A percentile compares a stretch with the other conserved stretches of the same genome.
Evolutionary conservation across 2,797 vertebrate species (phyloP).

Genomic region (Bothrops alternatus): DNA sequence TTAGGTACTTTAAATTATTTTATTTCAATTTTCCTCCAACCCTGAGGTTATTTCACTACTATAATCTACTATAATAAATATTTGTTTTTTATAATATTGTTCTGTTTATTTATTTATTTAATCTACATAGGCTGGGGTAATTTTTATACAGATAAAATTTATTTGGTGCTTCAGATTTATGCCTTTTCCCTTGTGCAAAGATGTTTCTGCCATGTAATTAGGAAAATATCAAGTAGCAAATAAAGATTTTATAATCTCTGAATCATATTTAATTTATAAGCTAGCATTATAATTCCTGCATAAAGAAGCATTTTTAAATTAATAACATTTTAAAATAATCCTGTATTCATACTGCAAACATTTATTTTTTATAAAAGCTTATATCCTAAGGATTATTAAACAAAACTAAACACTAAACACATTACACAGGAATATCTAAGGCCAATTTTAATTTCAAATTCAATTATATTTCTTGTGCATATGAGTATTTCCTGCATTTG

Average conservation of each 20-base stretch:
- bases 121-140: background rate
- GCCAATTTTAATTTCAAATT: background rate
- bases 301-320: background rate
- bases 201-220: constrained; percentile 2
- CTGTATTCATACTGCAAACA: background rate
- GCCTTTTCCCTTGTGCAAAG: background rate
- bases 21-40: background rate
- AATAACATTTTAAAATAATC: background rate
- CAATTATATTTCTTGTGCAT: background rate
- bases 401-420: background rate
- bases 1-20: background rate
- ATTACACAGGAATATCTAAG: background rate
- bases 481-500: background rate
- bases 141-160: background rate
- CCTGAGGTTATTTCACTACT: background rate
- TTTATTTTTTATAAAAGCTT: background rate
- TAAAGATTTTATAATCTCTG: background rate
- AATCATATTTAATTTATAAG: background rate
- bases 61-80: background rate
- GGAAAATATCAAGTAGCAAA: constrained; percentile 3
- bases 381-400: background rate
- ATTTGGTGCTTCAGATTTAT: background rate
- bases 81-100: background rate
- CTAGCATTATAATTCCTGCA: background rate
- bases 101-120: background rate